These are phyloP conservation scores for Platynereis dumerilii DNA, from an alignment of 2,888 invertebrate species.

Conservation along the genomic window DNA sequence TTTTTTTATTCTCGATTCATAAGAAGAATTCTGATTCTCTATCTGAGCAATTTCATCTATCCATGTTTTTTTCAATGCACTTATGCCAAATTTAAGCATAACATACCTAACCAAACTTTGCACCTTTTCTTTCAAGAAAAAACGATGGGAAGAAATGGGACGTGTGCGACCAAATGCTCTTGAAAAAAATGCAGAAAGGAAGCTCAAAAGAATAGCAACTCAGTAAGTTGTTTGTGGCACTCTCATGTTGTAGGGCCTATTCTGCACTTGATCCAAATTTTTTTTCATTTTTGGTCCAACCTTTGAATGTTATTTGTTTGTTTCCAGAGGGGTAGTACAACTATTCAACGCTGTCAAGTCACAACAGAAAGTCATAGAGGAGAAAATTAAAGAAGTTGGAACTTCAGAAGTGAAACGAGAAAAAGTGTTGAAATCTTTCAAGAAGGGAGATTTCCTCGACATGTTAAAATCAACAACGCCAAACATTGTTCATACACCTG, in stretches of 20 bases:
- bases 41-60: no score
- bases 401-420: conserved; percentile 79
- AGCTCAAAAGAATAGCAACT: conserved; percentile 83
- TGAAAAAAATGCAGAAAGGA: conserved; percentile 79
- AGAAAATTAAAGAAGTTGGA: conserved; percentile 70
- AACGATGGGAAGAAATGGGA: conserved; percentile 67
- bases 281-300: no score
- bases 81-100: no score
- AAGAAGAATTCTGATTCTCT: no score
- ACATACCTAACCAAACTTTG: no score
- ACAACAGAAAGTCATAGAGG: conserved; percentile 80
- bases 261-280: no score
- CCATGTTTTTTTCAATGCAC: no score
- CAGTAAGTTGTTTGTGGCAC: conserved; percentile 52
- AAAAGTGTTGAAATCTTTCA: conserved; percentile 68
- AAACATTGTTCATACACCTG: conserved; percentile 25
- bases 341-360: conserved; percentile 87
- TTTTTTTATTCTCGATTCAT: no score
- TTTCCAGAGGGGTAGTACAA: conserved; percentile 83
- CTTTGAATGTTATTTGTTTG: no score
- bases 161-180: conserved; percentile 76
- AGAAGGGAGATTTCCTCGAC: conserved; percentile 62
- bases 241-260: no score
- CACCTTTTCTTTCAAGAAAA: conserved; percentile 23
- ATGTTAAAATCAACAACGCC: conserved; percentile 50